Evolutionary conservation across 2,113 vertebrate genomes (phyloP).

Genomic region (Ophthalmolycus amberensis): DNA sequence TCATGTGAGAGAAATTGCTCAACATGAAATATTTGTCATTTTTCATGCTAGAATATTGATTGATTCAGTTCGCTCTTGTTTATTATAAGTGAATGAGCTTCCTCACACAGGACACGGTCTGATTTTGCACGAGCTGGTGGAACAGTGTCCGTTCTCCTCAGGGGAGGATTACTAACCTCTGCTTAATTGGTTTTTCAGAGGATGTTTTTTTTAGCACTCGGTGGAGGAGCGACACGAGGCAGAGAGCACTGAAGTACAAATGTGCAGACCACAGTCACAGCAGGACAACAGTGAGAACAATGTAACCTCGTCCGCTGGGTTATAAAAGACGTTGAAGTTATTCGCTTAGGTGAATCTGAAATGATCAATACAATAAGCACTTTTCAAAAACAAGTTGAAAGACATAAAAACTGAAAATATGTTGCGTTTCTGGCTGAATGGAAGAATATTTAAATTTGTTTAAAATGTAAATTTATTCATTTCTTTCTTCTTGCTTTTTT

Average conservation of each 20-base stretch:
- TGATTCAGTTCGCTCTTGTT: background rate
- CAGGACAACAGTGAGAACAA: background rate
- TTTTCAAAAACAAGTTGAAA: background rate
- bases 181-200: conserved; percentile 80
- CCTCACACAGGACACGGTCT: background rate
- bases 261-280: background rate
- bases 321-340: background rate
- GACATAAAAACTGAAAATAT: background rate
- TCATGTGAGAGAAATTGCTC: background rate
- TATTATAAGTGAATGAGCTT: background rate
- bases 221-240: conserved; percentile 22
- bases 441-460: background rate
- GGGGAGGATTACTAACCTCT: conserved; percentile 72
- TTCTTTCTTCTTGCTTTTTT: background rate
- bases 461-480: too few relatives aligned
- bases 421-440: background rate
- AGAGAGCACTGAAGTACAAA: conserved; percentile 7
- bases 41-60: too few relatives aligned
- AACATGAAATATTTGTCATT: too few relatives aligned
- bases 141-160: background rate
- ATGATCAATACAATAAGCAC: too few relatives aligned
- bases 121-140: background rate
- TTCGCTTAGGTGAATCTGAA: background rate
- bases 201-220: conserved; percentile 75
- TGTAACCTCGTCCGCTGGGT: background rate